Evolutionary conservation across 2,888 invertebrate genomes (phyloP).

Genomic region (Eurytoma adleriae): DNA sequence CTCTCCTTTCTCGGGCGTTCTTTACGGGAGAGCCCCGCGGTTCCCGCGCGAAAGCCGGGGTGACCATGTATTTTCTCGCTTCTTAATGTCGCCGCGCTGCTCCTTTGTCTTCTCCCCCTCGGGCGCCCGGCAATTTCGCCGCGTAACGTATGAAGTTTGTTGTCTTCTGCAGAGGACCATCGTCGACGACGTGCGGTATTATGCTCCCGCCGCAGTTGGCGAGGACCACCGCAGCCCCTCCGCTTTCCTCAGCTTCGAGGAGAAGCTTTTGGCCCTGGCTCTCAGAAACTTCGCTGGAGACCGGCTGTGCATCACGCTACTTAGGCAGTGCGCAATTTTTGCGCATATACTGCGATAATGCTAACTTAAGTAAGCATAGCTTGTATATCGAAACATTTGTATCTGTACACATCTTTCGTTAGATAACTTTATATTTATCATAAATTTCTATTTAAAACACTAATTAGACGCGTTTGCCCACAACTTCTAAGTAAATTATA

Average conservation of each 20-base stretch:
- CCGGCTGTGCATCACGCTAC: no score
- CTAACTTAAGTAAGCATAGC: no score
- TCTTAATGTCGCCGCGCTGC: constrained; percentile 63
- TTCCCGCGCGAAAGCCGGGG: constrained; percentile 36
- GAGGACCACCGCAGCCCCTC: constrained; percentile 9
- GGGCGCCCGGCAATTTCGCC: constrained; percentile 60
- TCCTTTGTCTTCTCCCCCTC: constrained; percentile 63
- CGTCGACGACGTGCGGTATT: constrained; percentile 54
- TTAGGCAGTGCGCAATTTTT: no score
- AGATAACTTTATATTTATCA: no score
- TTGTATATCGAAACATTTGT: no score
- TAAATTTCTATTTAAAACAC: no score
- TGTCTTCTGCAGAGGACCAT: constrained; percentile 41
- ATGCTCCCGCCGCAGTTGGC: constrained; percentile 40
- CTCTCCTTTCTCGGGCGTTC: constrained; percentile 47
- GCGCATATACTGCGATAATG: no score
- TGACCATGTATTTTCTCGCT: constrained; percentile 65
- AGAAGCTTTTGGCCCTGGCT: not conserved
- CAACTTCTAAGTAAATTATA: no score
- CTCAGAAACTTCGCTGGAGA: no score
- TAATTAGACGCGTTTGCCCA: no score
- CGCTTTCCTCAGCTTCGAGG: not conserved
- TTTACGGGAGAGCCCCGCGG: constrained; percentile 61
- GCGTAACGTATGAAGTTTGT: constrained; percentile 59
- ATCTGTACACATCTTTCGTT: no score